Evolutionary conservation across 1,140 invertebrate genomes (phyloP).

Genomic region (Spodoptera frugiperda): DNA sequence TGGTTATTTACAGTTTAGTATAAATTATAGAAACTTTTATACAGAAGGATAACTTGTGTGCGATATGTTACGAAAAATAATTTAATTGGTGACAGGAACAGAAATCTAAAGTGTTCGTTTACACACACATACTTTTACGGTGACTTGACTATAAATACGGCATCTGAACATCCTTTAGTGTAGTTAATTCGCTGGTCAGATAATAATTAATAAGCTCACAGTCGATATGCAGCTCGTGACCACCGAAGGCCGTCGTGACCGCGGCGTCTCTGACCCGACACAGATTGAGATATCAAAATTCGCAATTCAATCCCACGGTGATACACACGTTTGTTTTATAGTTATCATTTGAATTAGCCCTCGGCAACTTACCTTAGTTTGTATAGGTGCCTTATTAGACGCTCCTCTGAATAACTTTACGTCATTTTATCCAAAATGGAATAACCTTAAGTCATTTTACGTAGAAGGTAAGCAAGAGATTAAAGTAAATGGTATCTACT

Average conservation of each 20-base stretch:
- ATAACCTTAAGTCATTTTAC: background rate
- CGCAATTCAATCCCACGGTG: constrained; percentile 70
- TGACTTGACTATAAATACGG: constrained; percentile 57
- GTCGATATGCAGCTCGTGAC: constrained; percentile 69
- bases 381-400: constrained; percentile 38
- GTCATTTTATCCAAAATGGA: background rate
- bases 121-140: background rate
- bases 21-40: too few species aligned
- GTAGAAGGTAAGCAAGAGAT: too few species aligned
- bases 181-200: constrained; percentile 72
- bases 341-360: constrained; percentile 66
- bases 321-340: constrained; percentile 73
- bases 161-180: constrained; percentile 63
- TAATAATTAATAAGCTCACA: constrained; percentile 79
- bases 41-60: too few species aligned
- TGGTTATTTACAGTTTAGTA: too few species aligned
- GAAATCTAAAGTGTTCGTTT: too few species aligned
- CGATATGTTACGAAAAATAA: too few species aligned
- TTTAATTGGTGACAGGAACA: too few species aligned
- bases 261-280: constrained; percentile 79
- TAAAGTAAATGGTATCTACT: too few species aligned
- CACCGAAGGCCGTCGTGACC: constrained; percentile 83
- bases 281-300: constrained; percentile 85
- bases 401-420: background rate
- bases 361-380: constrained; percentile 43